Conservation (phyloP, 1,140 invertebrate genomes). For the Charaxes varanes region DNA sequence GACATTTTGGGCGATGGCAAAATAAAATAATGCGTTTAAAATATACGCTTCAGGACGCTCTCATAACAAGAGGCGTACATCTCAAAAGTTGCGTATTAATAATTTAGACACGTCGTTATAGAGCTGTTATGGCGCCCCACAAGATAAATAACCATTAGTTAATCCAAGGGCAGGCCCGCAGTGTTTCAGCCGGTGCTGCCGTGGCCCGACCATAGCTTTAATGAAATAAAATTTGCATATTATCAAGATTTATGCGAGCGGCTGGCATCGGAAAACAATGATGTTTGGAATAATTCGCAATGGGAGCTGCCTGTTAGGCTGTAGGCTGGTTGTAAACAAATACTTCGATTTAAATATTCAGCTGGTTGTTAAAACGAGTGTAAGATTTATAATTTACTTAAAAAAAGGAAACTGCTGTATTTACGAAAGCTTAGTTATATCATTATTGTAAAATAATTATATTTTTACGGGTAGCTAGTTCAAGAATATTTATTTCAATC, state of each 20-base stretch:
- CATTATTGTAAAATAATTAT: too few relatives aligned
- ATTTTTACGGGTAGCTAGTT: too few relatives aligned
- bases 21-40: not conserved
- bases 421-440: too few relatives aligned
- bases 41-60: not conserved
- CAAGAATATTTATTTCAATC: too few relatives aligned
- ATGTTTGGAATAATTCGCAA: conserved; percentile 28
- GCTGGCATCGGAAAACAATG: conserved; percentile 54
- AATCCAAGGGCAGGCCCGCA: conserved; percentile 57
- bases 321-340: conserved; percentile 11
- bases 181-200: conserved; percentile 63
- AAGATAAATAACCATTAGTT: conserved; percentile 71
- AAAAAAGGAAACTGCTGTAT: too few relatives aligned
- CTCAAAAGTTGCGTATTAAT: conserved; percentile 34
- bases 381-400: too few relatives aligned
- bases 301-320: conserved; percentile 10
- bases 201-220: conserved; percentile 64
- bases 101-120: conserved; percentile 41
- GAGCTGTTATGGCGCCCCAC: conserved; percentile 39
- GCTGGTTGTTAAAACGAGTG: too few relatives aligned
- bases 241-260: conserved; percentile 59
- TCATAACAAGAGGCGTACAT: conserved; percentile 7
- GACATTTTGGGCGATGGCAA: too few relatives aligned
- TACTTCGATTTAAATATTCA: conserved; percentile 1
- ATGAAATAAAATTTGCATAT: conserved; percentile 73